Percentiles rank a stretch among this genome's conserved stretches.
phyloP scores from a whole-genome alignment of 92 coral and sea anemone species.

The Umimayanthus kanabou region DNA sequence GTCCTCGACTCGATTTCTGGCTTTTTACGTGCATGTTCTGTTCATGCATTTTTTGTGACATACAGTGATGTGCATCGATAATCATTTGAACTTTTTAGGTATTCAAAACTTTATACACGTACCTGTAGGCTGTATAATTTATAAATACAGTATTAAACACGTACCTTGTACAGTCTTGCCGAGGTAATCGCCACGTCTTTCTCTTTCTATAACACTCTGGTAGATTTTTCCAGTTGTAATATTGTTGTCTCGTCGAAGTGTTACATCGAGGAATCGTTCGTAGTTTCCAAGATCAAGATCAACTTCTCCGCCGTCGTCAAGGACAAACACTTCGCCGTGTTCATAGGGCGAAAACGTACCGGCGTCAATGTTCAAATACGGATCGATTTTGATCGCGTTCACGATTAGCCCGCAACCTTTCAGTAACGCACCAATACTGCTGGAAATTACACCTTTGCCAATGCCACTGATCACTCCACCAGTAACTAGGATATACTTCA shows the following conservation, averaged over 20 bases:
- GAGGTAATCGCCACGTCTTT: conserved; percentile 91
- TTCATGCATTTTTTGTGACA: no score
- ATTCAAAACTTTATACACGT: no score
- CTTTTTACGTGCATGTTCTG: no score
- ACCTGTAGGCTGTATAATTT: no score
- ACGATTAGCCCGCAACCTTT: conserved; percentile 81
- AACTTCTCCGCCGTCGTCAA: conserved; percentile 99
- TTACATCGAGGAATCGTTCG: conserved; percentile 95
- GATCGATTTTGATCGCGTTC: conserved; percentile 94
- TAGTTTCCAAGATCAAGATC: conserved; percentile 97
- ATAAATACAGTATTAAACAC: neutral
- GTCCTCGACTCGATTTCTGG: no score
- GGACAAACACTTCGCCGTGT: conserved; percentile 97
- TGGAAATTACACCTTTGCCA: conserved; percentile 97
- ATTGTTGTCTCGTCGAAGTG: conserved; percentile 85
- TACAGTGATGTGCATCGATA: no score
- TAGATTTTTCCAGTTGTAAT: conserved; percentile 97
- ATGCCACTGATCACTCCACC: conserved; percentile 99
- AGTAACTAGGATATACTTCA: conserved; percentile 96
- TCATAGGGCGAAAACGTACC: conserved; percentile 99
- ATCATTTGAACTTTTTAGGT: no score
- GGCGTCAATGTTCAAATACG: conserved; percentile 96
- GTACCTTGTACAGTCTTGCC: conserved; percentile 91
- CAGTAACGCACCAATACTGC: conserved; percentile 91
- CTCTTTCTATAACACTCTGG: conserved; percentile 89